Evolutionary conservation across 2,797 vertebrate species (phyloP), one percentile per base, ranked within the genome.

Genomic region (Atherinosoma microstoma): DNA sequence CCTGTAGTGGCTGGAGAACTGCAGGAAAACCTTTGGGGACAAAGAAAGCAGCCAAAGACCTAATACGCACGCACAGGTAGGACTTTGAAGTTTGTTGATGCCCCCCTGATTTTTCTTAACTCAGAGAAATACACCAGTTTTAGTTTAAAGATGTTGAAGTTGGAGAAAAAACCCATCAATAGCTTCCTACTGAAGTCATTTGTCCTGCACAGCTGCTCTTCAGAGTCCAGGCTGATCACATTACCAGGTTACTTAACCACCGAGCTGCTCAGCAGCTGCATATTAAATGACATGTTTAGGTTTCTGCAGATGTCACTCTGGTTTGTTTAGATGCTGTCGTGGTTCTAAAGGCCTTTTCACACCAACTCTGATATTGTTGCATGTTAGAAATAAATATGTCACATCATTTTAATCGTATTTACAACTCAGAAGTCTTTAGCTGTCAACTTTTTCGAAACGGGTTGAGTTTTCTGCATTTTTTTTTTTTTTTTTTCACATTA

Each of bases 1-100:
- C 70, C 82, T 89, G n/a, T 70, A 99, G 98, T 99, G 98, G 98
- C 91, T 99, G 75, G 95, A 97, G 69, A 96, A 98, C 89, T 99
- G 98, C 93, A 97, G 96, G 94, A 97, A 96, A 87, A 98, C 97
- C 1, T 99, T 99, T 82, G 95, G 97, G 64, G 94, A 95, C 78
- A 96, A 97, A 91, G 96, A 97, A 65, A 88, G 94, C 82, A 89
- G 91, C 86, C 96, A 95, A 51, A 91, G 85, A 69, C 81, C 93
- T 58, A 96, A 94, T 67, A 96, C 95, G 78, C 96, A 97, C 45
- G 93, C 96, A 75, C 97, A 99, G 95, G 98, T 99, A 95, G 75
- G 85, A 71, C 11, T 64, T 29, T 40, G 15, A 54, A 2, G 3
- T 36, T 40, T 62, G 34, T 54, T 27, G 20, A 22, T 12, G 4